phyloP scores from a whole-genome alignment of 1,140 invertebrate genomes.

The Sycophila sp. region DNA sequence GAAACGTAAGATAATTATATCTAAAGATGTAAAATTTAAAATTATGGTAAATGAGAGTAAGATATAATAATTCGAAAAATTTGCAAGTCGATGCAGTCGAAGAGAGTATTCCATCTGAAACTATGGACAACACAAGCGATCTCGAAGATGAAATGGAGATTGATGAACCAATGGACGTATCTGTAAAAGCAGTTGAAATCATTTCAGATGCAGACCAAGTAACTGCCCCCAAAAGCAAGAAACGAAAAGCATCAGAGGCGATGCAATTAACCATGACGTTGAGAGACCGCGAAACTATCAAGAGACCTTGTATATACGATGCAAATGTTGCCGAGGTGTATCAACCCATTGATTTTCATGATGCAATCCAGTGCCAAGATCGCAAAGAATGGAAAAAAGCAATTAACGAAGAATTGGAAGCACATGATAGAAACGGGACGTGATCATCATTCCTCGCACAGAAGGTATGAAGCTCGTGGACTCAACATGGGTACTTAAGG shows the following conservation, averaged over 20 bases:
- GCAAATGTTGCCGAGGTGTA: neutral
- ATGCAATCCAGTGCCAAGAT: conserved; percentile 26
- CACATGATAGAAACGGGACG: conserved; percentile 45
- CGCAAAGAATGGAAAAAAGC: conserved; percentile 40
- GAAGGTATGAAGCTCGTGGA: conserved; percentile 42
- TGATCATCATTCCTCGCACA: conserved; percentile 47
- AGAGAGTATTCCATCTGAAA: neutral
- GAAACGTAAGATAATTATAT: neutral
- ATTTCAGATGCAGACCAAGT: neutral
- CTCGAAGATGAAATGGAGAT: neutral
- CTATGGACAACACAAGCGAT: neutral
- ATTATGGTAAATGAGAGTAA: neutral
- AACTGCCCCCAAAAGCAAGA: neutral
- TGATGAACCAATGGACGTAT: neutral
- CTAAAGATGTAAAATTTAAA: neutral
- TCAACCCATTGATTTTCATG: neutral
- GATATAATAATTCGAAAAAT: neutral
- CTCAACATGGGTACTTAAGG: conserved; percentile 51
- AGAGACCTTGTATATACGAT: neutral
- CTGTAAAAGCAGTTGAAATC: neutral
- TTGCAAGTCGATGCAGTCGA: neutral
- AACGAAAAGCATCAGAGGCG: neutral
- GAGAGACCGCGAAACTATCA: neutral
- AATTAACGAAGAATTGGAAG: conserved; percentile 48
- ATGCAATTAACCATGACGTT: neutral